A percentile compares a stretch with the other conserved stretches of the same genome.
These are phyloP conservation scores for Neomicropteryx cornuta DNA, from an alignment of 1,140 invertebrate species.

Conservation along the genomic window DNA sequence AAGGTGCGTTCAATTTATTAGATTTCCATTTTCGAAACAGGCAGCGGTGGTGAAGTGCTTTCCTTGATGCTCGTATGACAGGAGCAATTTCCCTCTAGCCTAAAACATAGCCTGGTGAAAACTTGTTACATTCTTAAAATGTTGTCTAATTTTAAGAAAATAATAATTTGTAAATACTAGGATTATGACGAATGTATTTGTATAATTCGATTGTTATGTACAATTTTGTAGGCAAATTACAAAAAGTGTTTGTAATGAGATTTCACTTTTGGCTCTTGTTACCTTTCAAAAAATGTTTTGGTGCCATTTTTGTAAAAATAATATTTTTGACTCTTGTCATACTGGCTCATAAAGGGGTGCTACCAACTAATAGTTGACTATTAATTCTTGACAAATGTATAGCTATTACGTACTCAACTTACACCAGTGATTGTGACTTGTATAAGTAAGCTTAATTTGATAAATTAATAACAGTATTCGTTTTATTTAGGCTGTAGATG, in stretches of 20 bases:
- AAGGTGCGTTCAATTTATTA: conserved; percentile 43
- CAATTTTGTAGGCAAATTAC: too few species aligned
- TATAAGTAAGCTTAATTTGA: conserved; percentile 35
- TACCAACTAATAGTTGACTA: too few species aligned
- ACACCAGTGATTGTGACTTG: conserved; percentile 38
- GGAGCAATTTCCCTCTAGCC: conserved; percentile 36
- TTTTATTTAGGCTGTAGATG: conserved; percentile 15
- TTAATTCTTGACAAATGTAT: too few species aligned
- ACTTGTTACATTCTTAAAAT: conserved; percentile 39
- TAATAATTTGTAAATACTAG: background rate
- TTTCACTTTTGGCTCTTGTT: conserved; percentile 32
- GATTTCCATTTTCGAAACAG: conserved; percentile 43
- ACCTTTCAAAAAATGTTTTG: conserved; percentile 36
- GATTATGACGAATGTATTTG: conserved; percentile 17
- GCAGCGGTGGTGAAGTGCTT: conserved; percentile 43
- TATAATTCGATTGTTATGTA: conserved; percentile 34
- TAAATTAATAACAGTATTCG: conserved; percentile 37
- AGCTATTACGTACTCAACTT: too few species aligned
- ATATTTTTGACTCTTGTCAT: conserved; percentile 43
- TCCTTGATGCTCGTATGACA: conserved; percentile 44
- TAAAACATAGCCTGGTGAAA: conserved; percentile 29
- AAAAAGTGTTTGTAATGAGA: conserved; percentile 42
- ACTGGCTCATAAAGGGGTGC: conserved; percentile 43
- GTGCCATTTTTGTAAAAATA: conserved; percentile 43
- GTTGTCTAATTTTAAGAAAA: background rate